These are phyloP conservation scores for Lycocorax pyrrhopterus DNA, from an alignment of 2,113 vertebrate genomes.

Conservation along the genomic window DNA sequence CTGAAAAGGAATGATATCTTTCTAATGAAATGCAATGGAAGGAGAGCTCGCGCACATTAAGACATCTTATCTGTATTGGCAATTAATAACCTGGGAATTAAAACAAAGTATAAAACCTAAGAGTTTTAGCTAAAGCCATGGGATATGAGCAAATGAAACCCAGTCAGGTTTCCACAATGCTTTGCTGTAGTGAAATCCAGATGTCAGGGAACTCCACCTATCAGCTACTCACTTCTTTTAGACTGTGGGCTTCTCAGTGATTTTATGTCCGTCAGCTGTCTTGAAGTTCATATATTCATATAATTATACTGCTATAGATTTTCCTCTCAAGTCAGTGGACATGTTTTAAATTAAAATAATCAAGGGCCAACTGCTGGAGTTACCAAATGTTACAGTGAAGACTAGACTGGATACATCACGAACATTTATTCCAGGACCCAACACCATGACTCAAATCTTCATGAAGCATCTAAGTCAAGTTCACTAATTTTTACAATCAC, in stretches of 20 bases:
- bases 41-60: background rate
- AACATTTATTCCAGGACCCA: background rate
- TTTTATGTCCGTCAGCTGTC: conserved; percentile 17
- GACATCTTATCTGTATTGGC: conserved; percentile 20
- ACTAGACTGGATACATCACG: background rate
- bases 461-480: background rate
- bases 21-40: conserved; percentile 6
- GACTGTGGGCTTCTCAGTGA: background rate
- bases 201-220: conserved; percentile 9
- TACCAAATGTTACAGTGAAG: background rate
- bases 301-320: background rate
- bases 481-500: background rate
- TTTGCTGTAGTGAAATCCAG: conserved; percentile 8
- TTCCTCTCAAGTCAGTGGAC: background rate
- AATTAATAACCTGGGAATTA: conserved; percentile 48
- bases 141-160: background rate
- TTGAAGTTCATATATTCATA: background rate
- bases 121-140: background rate
- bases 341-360: conserved; percentile 45
- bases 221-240: background rate
- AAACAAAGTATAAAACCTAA: conserved; percentile 18
- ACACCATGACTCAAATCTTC: background rate
- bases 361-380: background rate
- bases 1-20: background rate
- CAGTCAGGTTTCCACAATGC: background rate